These are phyloP conservation scores for Diachasmimorpha longicaudata DNA, from an alignment of 1,140 invertebrate species.

Conservation along the genomic window DNA sequence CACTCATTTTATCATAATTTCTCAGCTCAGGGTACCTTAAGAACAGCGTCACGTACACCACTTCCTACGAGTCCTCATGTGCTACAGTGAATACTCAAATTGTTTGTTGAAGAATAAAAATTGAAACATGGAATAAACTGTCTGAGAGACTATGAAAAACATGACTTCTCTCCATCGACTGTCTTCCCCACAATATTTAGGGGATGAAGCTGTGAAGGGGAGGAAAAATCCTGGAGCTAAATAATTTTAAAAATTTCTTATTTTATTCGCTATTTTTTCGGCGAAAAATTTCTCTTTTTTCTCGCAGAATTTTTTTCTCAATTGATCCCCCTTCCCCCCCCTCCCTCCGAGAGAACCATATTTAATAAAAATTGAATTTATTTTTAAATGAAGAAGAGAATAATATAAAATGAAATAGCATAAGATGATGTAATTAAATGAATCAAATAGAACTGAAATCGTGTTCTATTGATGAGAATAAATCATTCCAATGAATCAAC, in stretches of 20 bases:
- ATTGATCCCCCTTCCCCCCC: too few relatives aligned
- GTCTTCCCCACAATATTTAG: not conserved
- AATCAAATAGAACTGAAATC: too few relatives aligned
- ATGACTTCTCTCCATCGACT: not conserved
- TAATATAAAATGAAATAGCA: too few relatives aligned
- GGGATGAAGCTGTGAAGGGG: not conserved
- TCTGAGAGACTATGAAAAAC: not conserved
- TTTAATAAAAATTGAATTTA: too few relatives aligned
- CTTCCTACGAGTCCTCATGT: slow-evolving; percentile 25
- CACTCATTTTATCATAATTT: slow-evolving; percentile 20
- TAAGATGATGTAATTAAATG: too few relatives aligned
- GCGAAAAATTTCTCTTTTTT: too few relatives aligned
- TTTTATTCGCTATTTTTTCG: too few relatives aligned
- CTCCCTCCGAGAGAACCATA: too few relatives aligned
- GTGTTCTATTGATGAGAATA: not conserved
- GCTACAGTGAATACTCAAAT: slow-evolving; percentile 28
- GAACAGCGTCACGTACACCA: slow-evolving; percentile 31
- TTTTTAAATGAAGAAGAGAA: too few relatives aligned
- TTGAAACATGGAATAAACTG: not conserved
- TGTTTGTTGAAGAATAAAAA: not conserved
- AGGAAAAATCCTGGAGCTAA: too few relatives aligned
- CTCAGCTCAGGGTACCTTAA: slow-evolving; percentile 24
- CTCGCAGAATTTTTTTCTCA: too few relatives aligned
- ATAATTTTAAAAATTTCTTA: too few relatives aligned
- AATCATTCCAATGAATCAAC: not conserved